phyloP scores from a whole-genome alignment of 2,113 vertebrate genomes.

The Chauna torquata region DNA sequence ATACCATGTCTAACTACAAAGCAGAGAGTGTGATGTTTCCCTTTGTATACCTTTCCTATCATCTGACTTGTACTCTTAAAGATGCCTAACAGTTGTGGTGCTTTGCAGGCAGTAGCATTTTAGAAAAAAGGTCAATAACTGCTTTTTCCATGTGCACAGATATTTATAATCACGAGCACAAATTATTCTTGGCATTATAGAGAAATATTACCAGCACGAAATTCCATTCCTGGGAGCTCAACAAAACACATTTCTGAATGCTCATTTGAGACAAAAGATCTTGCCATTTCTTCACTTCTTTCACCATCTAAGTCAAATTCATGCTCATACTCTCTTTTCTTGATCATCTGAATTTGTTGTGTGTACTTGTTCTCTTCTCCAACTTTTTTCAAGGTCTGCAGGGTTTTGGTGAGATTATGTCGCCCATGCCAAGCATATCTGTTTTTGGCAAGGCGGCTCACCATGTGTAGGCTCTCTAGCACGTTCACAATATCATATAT shows the following conservation, averaged over 20 bases:
- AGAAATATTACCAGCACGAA: slow-evolving; percentile 84
- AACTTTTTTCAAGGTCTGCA: slow-evolving; percentile 84
- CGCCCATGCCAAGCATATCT: slow-evolving; percentile 91
- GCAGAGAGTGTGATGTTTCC: neutral
- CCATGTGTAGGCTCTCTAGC: slow-evolving; percentile 96
- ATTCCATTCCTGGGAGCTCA: slow-evolving; percentile 89
- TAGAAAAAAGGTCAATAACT: neutral
- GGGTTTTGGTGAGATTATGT: slow-evolving; percentile 85
- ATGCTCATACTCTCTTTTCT: slow-evolving; percentile 78
- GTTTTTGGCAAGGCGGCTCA: slow-evolving; percentile 95
- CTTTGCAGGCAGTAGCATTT: neutral
- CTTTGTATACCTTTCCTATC: neutral
- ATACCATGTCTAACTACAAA: neutral
- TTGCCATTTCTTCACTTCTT: slow-evolving; percentile 76
- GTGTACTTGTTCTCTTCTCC: slow-evolving; percentile 87
- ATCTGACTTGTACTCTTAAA: neutral
- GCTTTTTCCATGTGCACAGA: neutral
- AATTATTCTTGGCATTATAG: neutral
- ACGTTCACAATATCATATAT: slow-evolving; percentile 98
- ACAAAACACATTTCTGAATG: slow-evolving; percentile 85
- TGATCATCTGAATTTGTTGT: slow-evolving; percentile 89
- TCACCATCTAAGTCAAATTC: slow-evolving; percentile 77
- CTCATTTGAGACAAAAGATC: slow-evolving; percentile 53
- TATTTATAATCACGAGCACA: neutral
- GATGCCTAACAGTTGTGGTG: neutral